Base-by-base conservation (phyloP, 2,797 vertebrate genomes). In the Champsocephalus gunnari region DNA sequence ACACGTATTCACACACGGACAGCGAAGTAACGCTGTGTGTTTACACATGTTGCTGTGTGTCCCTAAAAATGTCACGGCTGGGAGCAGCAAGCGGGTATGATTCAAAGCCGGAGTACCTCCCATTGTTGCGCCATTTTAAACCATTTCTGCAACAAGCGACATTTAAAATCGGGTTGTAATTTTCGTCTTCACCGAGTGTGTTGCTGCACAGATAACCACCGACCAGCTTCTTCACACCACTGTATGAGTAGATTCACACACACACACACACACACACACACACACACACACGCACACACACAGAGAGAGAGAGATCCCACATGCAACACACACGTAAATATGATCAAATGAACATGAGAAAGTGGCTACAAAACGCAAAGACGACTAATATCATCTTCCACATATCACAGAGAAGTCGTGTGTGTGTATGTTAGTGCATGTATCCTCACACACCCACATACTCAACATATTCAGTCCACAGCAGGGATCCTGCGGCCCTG, bases 61-160 rank as follows among this genome's bases (percentile, higher is more conserved):
- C 66, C 58, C 82, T 79, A 82, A 86, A 87, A 84, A 78, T 75
- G 81, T 82, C 85, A 77, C 71, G 24, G 45, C 73, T 66, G 71
- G 74, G 69, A 88, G 83, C 68, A 79, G 82, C 66, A 9, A 61
- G 68, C 32, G 57, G 82, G 71, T 51, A 61, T 71, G 75, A 68
- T 81, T 89, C 68, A 83, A 73, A 80, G 80, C 66, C n/a, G 4
- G 41, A 79, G 83, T 48, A 54, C 79, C 86, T 87, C 86, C 85
- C 86, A 86, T 86, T 89, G 90, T 90, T 82, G 74, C 87, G 87
- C 92, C 91, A 92, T 92, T 90, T 91, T 91, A 81, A 90, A 86
- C 82, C 63, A 78, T 85, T 82, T 77, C 77, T 82, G 76, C 75
- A 77, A 82, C 79, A 77, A 88, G 80, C 73, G 34, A 87, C 87